Evolutionary conservation across 2,888 invertebrate genomes (phyloP).

Genomic region (Ophion costatus): DNA sequence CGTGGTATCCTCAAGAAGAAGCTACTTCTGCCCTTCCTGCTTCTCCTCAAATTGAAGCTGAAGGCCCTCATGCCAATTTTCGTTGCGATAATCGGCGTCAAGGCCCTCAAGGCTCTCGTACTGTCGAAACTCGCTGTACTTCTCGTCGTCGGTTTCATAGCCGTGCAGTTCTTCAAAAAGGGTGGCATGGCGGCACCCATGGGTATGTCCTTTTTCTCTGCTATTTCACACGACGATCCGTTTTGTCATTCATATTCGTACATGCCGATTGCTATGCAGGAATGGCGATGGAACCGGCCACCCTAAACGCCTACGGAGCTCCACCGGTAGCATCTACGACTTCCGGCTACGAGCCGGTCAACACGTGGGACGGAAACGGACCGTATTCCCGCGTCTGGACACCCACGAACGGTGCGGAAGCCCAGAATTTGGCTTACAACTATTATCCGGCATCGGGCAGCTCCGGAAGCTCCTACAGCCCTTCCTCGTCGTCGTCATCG

Average conservation of each 20-base stretch:
- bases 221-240: background rate
- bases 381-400: slow-evolving; percentile 93
- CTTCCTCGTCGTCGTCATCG: slow-evolving; percentile 87
- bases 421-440: slow-evolving; percentile 83
- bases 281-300: slow-evolving; percentile 89
- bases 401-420: slow-evolving; percentile 79
- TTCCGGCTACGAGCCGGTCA: slow-evolving; percentile 86
- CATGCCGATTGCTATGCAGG: slow-evolving; percentile 82
- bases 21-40: slow-evolving; percentile 90
- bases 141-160: slow-evolving; percentile 92
- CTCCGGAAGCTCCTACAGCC: slow-evolving; percentile 89
- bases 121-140: slow-evolving; percentile 93
- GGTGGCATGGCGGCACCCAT: slow-evolving; percentile 86
- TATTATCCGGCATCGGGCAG: slow-evolving; percentile 86
- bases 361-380: slow-evolving; percentile 90
- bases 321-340: slow-evolving; percentile 86
- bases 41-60: slow-evolving; percentile 92
- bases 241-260: background rate
- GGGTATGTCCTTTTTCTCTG: slow-evolving; percentile 73
- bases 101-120: slow-evolving; percentile 92
- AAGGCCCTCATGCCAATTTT: slow-evolving; percentile 94
- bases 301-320: slow-evolving; percentile 88
- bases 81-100: slow-evolving; percentile 90
- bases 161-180: slow-evolving; percentile 91
- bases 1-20: slow-evolving; percentile 93